Base-by-base conservation (phyloP, 2,797 vertebrate species). In the Spinus olivaceus region DNA sequence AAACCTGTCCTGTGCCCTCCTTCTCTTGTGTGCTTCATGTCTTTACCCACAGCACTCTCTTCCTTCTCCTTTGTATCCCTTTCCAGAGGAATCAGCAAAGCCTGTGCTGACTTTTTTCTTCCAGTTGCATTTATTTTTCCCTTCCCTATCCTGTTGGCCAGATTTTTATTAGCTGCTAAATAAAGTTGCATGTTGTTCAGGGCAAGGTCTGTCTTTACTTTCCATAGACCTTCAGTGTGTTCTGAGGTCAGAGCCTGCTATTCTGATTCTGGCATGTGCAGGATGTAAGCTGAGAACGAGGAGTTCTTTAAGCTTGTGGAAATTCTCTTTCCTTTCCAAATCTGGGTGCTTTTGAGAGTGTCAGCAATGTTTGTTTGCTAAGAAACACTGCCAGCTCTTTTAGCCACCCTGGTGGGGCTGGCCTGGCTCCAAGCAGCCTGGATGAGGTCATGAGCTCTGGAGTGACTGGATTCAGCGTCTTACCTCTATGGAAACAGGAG, bases 401-500 rank as follows among this genome's bases (percentile, higher is more conserved):
- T 57, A 69, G 56, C 27, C 1, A 3, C 49, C 24, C 23, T 74
- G 9, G 9, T 23, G 51, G 41, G 18, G 7, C 57, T 83, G 86
- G 61, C 25, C 24, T 35, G 27, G 35, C 72, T 85, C 86, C 91
- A 88, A 14, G 25, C 37, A 70, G 84, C 41, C 17, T 0, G 15
- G 53, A 50, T 12, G 32, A 77, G 50, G 64, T 66, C 37, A 28
- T 1, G 10, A 82, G 70, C 49, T 41, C 42, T 41, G 56, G 23
- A 39, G 42, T 72, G 71, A 71, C 61, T 30, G 79, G n/a, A 78
- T 81, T 70, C 60, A 63, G 66, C 10, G 1, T 69, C 65, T 59
- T 12, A 87, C 92, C 64, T 67, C 95, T 90, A 76, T 9, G 37
- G 96, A 92, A 83, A 95, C 76, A 37, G 57, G 82, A 77, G 49